Conservation (phyloP, 2,888 invertebrate species). For the Tigriopus californicus region DNA sequence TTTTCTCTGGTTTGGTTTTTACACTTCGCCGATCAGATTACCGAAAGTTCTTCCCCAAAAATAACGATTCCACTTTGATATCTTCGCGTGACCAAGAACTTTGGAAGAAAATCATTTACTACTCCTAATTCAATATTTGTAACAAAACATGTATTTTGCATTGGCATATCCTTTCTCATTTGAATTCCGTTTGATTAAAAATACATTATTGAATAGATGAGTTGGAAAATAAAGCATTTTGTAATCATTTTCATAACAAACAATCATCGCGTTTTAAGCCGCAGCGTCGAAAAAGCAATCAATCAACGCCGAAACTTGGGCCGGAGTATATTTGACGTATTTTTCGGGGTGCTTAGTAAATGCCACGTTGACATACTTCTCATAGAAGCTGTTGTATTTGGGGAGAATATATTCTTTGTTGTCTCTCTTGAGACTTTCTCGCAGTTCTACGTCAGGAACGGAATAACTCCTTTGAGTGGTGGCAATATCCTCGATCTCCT, state of each 20-base stretch:
- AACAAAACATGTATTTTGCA: too few species aligned
- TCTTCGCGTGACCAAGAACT: too few species aligned
- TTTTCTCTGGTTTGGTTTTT: too few species aligned
- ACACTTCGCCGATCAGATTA: too few species aligned
- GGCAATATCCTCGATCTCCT: conserved; percentile 76
- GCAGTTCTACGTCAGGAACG: conserved; percentile 73
- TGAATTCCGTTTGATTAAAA: too few species aligned
- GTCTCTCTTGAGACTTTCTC: conserved; percentile 69
- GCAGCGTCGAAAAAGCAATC: conserved; percentile 84
- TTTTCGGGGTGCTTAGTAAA: conserved; percentile 87
- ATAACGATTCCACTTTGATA: too few species aligned
- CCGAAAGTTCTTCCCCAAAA: too few species aligned
- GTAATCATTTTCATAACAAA: too few species aligned
- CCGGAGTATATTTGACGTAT: conserved; percentile 72
- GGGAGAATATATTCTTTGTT: conserved; percentile 74
- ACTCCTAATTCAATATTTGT: too few species aligned
- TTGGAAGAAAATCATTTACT: too few species aligned
- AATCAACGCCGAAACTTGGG: conserved; percentile 59
- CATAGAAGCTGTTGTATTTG: conserved; percentile 59
- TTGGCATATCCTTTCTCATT: too few species aligned
- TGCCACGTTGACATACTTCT: conserved; percentile 46
- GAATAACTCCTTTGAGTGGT: conserved; percentile 72
- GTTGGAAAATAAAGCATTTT: background rate
- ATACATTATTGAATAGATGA: background rate
- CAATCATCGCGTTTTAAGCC: conserved; percentile 33